Conservation (phyloP, 2,113 vertebrate species). For the Arizona elegans region DNA sequence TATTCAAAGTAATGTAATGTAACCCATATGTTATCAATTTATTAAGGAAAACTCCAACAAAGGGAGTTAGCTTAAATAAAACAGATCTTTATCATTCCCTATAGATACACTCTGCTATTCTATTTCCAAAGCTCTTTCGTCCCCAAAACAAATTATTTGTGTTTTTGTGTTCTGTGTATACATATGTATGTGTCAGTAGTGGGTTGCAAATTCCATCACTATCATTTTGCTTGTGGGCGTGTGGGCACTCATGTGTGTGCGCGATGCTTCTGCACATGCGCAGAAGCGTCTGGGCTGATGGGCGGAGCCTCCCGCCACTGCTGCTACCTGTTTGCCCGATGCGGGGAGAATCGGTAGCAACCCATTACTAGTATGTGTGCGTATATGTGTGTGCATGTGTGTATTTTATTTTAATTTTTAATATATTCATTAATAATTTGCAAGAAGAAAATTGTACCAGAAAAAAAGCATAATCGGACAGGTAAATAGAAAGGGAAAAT, state of each 20-base stretch:
- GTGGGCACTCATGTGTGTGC: no score
- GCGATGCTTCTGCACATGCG: no score
- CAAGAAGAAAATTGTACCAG: not conserved
- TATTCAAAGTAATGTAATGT: not conserved
- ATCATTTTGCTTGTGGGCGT: no score
- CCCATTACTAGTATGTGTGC: no score
- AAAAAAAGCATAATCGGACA: slow-evolving; percentile 6
- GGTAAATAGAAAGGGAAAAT: not conserved
- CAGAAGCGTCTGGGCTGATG: no score
- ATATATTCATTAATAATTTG: not conserved
- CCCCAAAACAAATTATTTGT: not conserved
- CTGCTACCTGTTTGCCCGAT: no score
- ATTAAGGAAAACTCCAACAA: not conserved
- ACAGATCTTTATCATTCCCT: not conserved
- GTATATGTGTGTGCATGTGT: not conserved
- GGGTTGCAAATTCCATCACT: no score
- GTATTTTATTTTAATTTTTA: not conserved
- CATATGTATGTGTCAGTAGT: not conserved
- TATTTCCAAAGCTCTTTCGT: slow-evolving; percentile 34
- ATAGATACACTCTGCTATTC: not conserved
- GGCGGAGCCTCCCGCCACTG: no score
- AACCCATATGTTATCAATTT: not conserved
- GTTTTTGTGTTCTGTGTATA: not conserved
- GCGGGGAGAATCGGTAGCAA: no score
- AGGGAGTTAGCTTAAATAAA: not conserved